These are phyloP conservation scores for Cryptotis parvus DNA, from an alignment of 2,113 vertebrate genomes.

Conservation along the genomic window DNA sequence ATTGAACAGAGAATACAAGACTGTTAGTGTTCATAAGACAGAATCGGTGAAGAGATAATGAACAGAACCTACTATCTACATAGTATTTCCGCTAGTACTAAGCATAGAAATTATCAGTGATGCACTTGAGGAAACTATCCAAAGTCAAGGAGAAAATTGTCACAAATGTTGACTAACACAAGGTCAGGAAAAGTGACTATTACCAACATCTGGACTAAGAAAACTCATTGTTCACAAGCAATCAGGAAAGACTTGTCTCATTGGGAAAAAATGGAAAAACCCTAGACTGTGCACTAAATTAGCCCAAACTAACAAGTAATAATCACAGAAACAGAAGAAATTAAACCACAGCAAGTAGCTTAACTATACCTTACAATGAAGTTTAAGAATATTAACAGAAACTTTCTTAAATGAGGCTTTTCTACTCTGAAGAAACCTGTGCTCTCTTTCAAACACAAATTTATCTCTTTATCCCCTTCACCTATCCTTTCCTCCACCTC, in stretches of 20 bases:
- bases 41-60: not conserved
- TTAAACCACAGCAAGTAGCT: not conserved
- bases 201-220: not conserved
- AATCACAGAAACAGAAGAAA: not conserved
- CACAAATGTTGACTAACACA: not conserved
- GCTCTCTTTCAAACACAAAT: too few species aligned
- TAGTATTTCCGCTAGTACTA: not conserved
- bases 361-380: not conserved
- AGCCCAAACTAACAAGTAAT: not conserved
- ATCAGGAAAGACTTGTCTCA: not conserved
- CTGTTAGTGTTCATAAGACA: not conserved
- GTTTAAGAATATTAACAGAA: conserved; percentile 13
- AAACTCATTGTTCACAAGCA: not conserved
- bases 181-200: not conserved
- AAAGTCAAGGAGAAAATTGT: not conserved
- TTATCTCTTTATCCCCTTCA: too few species aligned
- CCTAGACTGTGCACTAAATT: not conserved
- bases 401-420: not conserved
- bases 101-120: not conserved
- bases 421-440: too few species aligned
- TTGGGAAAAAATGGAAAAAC: not conserved
- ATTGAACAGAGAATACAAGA: not conserved
- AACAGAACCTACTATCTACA: not conserved
- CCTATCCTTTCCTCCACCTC: too few species aligned
- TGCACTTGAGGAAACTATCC: not conserved